phyloP scores from a whole-genome alignment of 1,140 invertebrate genomes.

The Hypsibius dujardini region DNA sequence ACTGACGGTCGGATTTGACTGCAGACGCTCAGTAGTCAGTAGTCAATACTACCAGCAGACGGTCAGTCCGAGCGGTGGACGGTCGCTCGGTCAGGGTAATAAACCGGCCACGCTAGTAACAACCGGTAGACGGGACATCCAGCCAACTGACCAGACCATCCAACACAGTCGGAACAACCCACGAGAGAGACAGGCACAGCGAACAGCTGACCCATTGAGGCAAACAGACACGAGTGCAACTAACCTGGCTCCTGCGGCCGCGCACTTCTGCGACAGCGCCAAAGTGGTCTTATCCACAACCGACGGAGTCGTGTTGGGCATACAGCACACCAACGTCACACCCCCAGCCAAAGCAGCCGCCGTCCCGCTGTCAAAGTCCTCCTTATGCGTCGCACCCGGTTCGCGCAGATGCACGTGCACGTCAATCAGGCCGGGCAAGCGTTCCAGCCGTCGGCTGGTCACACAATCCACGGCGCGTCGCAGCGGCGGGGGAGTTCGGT shows the following conservation, averaged over 20 bases:
- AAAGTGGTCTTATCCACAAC: slow-evolving; percentile 61
- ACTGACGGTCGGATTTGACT: too few species aligned
- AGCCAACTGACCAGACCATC: too few species aligned
- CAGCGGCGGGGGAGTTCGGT: slow-evolving; percentile 47
- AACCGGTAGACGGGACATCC: too few species aligned
- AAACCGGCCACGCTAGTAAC: too few species aligned
- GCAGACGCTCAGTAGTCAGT: too few species aligned
- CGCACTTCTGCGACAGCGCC: slow-evolving; percentile 51
- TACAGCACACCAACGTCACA: slow-evolving; percentile 83
- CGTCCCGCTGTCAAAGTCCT: slow-evolving; percentile 82
- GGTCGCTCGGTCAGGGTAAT: too few species aligned
- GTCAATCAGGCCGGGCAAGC: slow-evolving; percentile 88
- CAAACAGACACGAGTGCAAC: too few species aligned
- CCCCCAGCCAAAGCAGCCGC: slow-evolving; percentile 91
- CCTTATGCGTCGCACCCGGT: slow-evolving; percentile 86
- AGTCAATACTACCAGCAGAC: too few species aligned
- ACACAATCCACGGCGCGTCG: slow-evolving; percentile 91
- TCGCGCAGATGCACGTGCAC: slow-evolving; percentile 92
- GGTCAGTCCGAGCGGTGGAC: too few species aligned
- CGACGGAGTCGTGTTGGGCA: slow-evolving; percentile 94
- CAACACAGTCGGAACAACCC: too few species aligned
- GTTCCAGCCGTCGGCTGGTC: slow-evolving; percentile 64
- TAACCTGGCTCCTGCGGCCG: slow-evolving; percentile 1
- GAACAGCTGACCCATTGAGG: too few species aligned
- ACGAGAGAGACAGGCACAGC: too few species aligned